Conservation (phyloP, 37 sponge, comb jelly and placozoan genomes). For the Ephydatia muelleri region DNA sequence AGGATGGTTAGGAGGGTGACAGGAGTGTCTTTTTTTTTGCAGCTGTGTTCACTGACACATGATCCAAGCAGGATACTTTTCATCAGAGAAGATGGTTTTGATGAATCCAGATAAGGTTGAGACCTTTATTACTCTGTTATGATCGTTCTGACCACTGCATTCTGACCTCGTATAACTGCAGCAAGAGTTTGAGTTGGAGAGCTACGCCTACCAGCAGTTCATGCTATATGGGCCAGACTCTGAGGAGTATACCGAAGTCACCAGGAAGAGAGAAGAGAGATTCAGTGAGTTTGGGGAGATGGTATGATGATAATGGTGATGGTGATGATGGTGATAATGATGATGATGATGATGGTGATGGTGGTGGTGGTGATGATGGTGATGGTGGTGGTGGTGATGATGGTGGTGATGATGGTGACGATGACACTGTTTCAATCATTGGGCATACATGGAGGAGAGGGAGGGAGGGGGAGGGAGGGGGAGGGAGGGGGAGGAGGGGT, state of each 20-base stretch:
- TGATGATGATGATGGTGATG: too few species aligned
- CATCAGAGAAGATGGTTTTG: conserved; percentile 22
- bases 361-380: too few species aligned
- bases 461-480: too few species aligned
- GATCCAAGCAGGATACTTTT: conserved; percentile 28
- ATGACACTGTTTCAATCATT: too few species aligned
- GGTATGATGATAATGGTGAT: too few species aligned
- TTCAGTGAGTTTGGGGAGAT: conserved; percentile 11
- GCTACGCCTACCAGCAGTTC: conserved; percentile 16
- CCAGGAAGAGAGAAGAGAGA: not conserved
- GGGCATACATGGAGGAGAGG: too few species aligned
- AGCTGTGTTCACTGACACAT: conserved; percentile 20
- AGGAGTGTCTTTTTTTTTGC: too few species aligned
- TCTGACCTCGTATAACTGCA: not conserved
- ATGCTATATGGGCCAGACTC: conserved; percentile 23
- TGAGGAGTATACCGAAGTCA: conserved; percentile 30
- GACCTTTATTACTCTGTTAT: not conserved
- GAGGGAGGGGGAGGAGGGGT: too few species aligned
- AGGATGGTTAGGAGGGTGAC: too few species aligned
- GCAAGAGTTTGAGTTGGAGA: conserved; percentile 25
- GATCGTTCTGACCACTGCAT: not conserved
- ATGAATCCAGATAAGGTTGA: conserved; percentile 13
- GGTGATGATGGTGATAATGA: too few species aligned
- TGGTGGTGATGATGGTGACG: too few species aligned
- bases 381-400: too few species aligned